Evolutionary conservation across 2,113 vertebrate genomes (phyloP), one percentile per base, ranked within the genome.

Genomic region (Zosterops pallidus): DNA sequence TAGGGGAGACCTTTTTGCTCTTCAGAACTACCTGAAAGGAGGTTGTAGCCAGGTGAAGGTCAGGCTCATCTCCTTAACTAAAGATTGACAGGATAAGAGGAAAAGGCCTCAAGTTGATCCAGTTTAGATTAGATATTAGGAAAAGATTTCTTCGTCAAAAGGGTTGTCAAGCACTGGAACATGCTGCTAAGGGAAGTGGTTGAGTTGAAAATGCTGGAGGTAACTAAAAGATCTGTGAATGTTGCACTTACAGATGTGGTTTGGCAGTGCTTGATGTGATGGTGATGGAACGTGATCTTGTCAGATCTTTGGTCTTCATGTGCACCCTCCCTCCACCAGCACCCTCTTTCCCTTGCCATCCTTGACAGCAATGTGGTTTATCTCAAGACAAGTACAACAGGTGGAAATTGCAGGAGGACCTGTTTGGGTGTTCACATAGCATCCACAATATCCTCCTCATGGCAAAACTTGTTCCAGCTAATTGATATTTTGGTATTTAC

Each of bases 201-300:
- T 62, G 29, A 60, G 39, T 55, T 1, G 2, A 6, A 53, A 53
- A 12, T 1, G n/a, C n/a, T 60, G 53, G n/a, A 68, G 39, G 10
- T 44, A 19, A 47, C 41, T 26, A 28, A 44, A 60, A 62, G 13
- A 14, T 1, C 0, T 12, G 31, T 33, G 12, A 37, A 12, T 19
- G 6, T 56, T 56, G 52, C 13, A 7, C 25, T 64, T 55, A 10
- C 1, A 22, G 62, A 44, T 0, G 0, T 19, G 18, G 21, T 31
- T 62, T 65, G 60, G 25, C 55, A 52, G 26, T 28, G 17, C 18
- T 52, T 16, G 29, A 28, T 44, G 47, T 12, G 60, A 22, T 42
- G 35, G 22, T 42, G 68, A 21, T 21, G 12, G 31, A 55, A 75
- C 8, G 18, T 3, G 33, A 12, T 69, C 20, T 24, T 60, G 24